Evolutionary conservation across 2,797 vertebrate genomes (phyloP).

Genomic region (Brachyrhaphis roseni): DNA sequence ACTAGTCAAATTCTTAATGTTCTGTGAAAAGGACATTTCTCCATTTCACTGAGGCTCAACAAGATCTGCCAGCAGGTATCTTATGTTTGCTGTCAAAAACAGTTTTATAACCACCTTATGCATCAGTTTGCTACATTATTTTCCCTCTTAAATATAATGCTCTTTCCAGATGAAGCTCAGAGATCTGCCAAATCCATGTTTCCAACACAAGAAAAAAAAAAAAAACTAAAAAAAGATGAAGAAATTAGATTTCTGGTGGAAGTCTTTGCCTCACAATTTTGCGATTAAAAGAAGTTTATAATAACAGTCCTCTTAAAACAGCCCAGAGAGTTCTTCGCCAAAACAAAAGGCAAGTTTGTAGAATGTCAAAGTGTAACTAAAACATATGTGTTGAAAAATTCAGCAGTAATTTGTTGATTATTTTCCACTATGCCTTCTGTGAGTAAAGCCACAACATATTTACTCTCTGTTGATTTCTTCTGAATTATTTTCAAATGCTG

Average conservation of each 20-base stretch:
- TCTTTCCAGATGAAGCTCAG: constrained; percentile 13
- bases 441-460: neutral
- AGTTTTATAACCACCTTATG: constrained; percentile 24
- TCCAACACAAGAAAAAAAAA: neutral
- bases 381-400: neutral
- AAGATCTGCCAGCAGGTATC: constrained; percentile 21
- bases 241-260: neutral
- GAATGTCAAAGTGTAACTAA: neutral
- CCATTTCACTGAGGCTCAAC: constrained; percentile 43
- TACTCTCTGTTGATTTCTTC: neutral
- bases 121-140: constrained; percentile 9
- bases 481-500: neutral
- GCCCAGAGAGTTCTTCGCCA: neutral
- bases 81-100: constrained; percentile 54
- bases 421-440: neutral
- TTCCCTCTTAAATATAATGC: neutral
- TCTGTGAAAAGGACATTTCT: constrained; percentile 40
- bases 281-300: neutral
- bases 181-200: constrained; percentile 3
- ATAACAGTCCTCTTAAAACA: neutral
- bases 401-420: neutral
- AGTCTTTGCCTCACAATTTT: neutral
- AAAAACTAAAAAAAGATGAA: neutral
- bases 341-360: neutral
- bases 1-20: constrained; percentile 25